A percentile compares a stretch with the other conserved stretches of the same genome.
Conservation (phyloP, 2,888 invertebrate species). For the Ichneumoninae sp. region DNA sequence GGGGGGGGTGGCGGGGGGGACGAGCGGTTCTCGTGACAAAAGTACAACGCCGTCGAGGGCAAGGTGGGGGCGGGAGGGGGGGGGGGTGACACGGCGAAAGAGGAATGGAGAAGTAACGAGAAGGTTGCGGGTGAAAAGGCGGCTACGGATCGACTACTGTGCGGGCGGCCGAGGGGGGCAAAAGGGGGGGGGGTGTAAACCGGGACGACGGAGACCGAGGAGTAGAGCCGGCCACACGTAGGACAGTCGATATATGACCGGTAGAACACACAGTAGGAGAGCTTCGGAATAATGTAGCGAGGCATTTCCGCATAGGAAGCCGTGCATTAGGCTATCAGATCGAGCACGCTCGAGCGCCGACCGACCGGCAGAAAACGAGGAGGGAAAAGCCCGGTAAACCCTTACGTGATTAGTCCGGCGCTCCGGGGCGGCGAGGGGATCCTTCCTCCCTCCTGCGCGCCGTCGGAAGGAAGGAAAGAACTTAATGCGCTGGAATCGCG, state of each 20-base stretch:
- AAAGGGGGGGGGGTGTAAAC: no score
- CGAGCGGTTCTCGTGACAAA: conserved; percentile 79
- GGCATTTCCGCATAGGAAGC: conserved; percentile 84
- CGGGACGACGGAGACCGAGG: conserved; percentile 39
- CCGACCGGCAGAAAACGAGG: conserved; percentile 66
- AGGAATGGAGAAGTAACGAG: conserved; percentile 46
- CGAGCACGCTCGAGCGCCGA: conserved; percentile 80
- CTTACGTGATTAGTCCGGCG: conserved; percentile 66
- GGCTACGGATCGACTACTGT: conserved; percentile 38
- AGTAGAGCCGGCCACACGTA: conserved; percentile 38
- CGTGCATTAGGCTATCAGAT: conserved; percentile 84
- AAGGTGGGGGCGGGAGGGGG: conserved; percentile 22
- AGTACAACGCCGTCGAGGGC: conserved; percentile 74
- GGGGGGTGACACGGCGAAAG: conserved; percentile 7
- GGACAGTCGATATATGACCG: conserved; percentile 30
- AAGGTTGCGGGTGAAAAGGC: conserved; percentile 60
- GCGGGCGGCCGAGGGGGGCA: background rate
- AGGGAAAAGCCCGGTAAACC: conserved; percentile 76
- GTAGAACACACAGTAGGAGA: conserved; percentile 67
- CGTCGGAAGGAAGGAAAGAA: conserved; percentile 66
- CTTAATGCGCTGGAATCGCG: conserved; percentile 61
- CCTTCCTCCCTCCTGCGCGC: conserved; percentile 35
- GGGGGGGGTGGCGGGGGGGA: conserved; percentile 18
- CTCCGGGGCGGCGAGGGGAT: conserved; percentile 29
- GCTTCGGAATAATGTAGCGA: conserved; percentile 81